phyloP scores from a whole-genome alignment of 2,797 vertebrate species.

The Cyclura pinguis region DNA sequence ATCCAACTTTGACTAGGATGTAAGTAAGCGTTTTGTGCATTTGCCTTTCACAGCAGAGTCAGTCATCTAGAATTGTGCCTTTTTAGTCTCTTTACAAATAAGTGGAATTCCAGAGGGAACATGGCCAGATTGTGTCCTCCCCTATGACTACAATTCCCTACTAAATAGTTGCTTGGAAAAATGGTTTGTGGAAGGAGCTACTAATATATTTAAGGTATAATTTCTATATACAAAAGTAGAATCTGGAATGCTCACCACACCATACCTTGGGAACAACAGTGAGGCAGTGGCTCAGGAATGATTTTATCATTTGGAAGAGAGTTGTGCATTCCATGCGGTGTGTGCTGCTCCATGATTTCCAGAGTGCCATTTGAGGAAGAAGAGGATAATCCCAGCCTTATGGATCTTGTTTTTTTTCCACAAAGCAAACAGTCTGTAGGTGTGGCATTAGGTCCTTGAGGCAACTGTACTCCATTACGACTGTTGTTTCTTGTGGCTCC shows the following conservation, averaged over 20 bases:
- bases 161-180: neutral
- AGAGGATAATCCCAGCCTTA: constrained; percentile 73
- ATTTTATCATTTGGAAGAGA: constrained; percentile 57
- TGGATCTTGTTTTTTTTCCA: constrained; percentile 74
- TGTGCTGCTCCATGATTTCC: constrained; percentile 65
- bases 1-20: neutral
- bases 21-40: neutral
- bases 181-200: neutral
- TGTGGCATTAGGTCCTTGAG: constrained; percentile 85
- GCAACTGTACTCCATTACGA: constrained; percentile 68
- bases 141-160: neutral
- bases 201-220: neutral
- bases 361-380: constrained; percentile 70
- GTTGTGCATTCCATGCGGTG: constrained; percentile 57
- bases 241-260: constrained; percentile 26
- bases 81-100: neutral
- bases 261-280: constrained; percentile 73
- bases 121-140: neutral
- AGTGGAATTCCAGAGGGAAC: neutral
- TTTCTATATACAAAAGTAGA: neutral
- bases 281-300: constrained; percentile 55
- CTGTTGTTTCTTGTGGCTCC: constrained; percentile 87
- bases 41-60: neutral
- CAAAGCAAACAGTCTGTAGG: constrained; percentile 82
- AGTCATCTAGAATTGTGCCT: neutral